phyloP scores from a whole-genome alignment of 2,797 vertebrate genomes.

The Saxicola maurus region DNA sequence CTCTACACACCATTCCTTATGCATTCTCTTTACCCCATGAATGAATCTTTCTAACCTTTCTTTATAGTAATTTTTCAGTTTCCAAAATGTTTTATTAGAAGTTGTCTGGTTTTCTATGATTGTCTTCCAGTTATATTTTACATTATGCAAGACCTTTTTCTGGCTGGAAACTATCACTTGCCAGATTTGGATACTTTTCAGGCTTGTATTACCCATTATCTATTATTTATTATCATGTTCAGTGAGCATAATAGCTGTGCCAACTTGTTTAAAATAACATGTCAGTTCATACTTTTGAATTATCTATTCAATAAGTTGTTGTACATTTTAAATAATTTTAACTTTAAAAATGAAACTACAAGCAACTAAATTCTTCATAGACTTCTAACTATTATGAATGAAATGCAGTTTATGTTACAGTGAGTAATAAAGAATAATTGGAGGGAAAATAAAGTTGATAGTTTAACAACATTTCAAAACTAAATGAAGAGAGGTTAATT shows the following conservation, averaged over 20 bases:
- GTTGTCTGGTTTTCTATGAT: neutral
- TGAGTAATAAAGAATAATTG: neutral
- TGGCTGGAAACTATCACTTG: neutral
- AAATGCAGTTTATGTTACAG: neutral
- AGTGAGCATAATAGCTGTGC: neutral
- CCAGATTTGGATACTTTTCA: neutral
- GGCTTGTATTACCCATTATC: neutral
- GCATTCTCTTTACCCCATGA: neutral
- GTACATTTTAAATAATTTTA: neutral
- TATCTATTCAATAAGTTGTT: neutral
- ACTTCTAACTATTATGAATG: neutral
- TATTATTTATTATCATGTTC: neutral
- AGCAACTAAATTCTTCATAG: neutral
- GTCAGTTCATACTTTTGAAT: neutral
- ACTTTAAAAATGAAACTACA: neutral
- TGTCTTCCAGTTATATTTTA: neutral
- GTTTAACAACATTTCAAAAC: neutral
- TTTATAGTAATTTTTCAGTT: neutral
- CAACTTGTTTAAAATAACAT: neutral
- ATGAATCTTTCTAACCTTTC: neutral
- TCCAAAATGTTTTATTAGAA: neutral
- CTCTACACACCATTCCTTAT: accelerated
- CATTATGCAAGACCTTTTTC: neutral
- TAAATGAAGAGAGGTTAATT: neutral
- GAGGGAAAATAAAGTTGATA: neutral